Conservation (phyloP, 2,113 vertebrate genomes). For the Pelodiscus sinensis region DNA sequence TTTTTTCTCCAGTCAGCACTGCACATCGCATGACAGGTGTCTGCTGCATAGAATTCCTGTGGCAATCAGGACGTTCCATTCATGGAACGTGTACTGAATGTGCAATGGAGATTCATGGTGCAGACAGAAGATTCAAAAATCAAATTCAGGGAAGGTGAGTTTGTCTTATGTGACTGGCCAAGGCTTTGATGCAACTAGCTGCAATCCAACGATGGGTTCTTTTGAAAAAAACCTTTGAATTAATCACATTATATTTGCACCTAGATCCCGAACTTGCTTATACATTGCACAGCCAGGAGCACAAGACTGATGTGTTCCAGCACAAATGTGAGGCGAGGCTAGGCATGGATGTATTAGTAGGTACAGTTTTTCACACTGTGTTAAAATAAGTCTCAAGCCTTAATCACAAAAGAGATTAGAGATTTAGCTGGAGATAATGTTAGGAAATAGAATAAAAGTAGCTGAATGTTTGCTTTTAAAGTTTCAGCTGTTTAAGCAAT, state of each 20-base stretch:
- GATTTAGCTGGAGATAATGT: neutral
- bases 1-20: neutral
- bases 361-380: neutral
- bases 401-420: slow-evolving; percentile 24
- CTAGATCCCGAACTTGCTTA: neutral
- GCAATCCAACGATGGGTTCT: neutral
- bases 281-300: neutral
- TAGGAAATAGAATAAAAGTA: neutral
- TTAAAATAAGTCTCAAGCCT: neutral
- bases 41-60: slow-evolving; percentile 26
- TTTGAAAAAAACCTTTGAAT: slow-evolving; percentile 12
- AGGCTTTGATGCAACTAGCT: neutral
- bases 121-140: slow-evolving; percentile 35
- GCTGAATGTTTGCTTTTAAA: slow-evolving; percentile 51
- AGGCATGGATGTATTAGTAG: neutral
- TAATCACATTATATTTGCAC: neutral
- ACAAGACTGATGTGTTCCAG: neutral
- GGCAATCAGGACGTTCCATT: slow-evolving; percentile 34
- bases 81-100: slow-evolving; percentile 25
- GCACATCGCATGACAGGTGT: neutral
- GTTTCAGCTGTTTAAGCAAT: slow-evolving; percentile 47
- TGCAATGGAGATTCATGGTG: neutral
- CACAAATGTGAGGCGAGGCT: neutral
- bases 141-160: slow-evolving; percentile 49
- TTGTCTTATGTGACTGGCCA: neutral